Evolutionary conservation across 2,888 invertebrate species (phyloP).

Genomic region (Dasypogon diadema): DNA sequence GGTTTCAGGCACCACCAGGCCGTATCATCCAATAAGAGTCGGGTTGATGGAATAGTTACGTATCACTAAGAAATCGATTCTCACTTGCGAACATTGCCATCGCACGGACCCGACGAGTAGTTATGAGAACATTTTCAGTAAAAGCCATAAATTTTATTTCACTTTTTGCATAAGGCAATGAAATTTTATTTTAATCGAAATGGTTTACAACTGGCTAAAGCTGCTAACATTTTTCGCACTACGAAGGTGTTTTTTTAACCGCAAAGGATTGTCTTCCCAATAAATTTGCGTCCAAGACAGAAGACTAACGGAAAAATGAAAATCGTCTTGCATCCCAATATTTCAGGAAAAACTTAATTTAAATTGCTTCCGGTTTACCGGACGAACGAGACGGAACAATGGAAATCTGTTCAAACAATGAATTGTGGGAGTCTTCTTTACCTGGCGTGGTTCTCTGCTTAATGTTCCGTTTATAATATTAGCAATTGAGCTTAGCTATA

Average conservation of each 20-base stretch:
- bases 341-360: not conserved
- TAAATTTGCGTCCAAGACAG: not conserved
- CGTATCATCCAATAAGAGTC: not conserved
- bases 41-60: not conserved
- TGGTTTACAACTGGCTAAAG: too few relatives aligned
- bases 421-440: not conserved
- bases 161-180: too few relatives aligned
- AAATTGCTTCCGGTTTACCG: conserved; percentile 33
- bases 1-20: conserved; percentile 20
- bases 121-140: too few relatives aligned
- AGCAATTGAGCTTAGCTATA: not conserved
- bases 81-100: not conserved
- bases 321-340: not conserved
- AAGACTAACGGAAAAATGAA: not conserved
- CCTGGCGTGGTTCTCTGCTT: not conserved
- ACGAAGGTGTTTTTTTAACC: not conserved
- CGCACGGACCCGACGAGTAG: not conserved
- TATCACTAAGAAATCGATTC: not conserved
- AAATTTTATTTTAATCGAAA: too few relatives aligned
- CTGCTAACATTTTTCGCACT: too few relatives aligned
- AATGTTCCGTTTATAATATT: not conserved
- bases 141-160: too few relatives aligned
- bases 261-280: not conserved
- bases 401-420: conserved; percentile 1
- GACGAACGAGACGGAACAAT: conserved; percentile 12